Base-by-base conservation (phyloP, 2,113 vertebrate genomes). In the Pelecanus crispus region DNA sequence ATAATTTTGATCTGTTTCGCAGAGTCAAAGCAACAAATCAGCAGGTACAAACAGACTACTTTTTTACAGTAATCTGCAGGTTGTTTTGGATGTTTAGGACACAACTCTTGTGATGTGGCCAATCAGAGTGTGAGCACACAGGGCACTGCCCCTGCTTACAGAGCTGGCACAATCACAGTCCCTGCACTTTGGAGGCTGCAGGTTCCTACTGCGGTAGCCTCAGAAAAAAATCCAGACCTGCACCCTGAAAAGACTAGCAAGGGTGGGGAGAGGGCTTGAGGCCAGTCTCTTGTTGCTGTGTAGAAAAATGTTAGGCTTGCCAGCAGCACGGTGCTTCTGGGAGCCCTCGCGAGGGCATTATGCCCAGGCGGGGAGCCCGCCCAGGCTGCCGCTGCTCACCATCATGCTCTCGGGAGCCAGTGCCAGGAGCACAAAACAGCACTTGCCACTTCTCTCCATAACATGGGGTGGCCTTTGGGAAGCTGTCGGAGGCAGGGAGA, bases 51-150 rank as follows among this genome's bases (percentile, higher is more conserved):
- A 67, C 18, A 31, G 14, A 40, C 8, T 50, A 13, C 34, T 73
- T 67, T 93, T 73, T 38, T 32, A 28, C 53, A 36, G 45, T 52
- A 38, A 38, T 50, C 28, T 28, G 22, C 24, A 28, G 14, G 26
- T 38, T 73, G 31, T 19, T 86, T 68, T 28, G 17, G 40, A 26
- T 63, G 52, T 59, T 61, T 52, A 50, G 29, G 42, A 50, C 53
- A 44, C 19, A 75, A 36, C 36, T 32, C 40, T 18, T 62, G 20
- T n/a, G 44, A 58, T 0, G 2, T 31, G n/a, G 38, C 13, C 53
- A 36, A 22, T 11, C 21, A n/a, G 36, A 59, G 31, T 0, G 5
- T 26, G 34, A 59, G 38, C 1, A 2, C 62, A 38, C 1, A 6
- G 32, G 17, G 32, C 53, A 28, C 22, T 63, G 36, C 32, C 42